Conservation (phyloP, 2,113 vertebrate genomes). For the Hippocampus comes region DNA sequence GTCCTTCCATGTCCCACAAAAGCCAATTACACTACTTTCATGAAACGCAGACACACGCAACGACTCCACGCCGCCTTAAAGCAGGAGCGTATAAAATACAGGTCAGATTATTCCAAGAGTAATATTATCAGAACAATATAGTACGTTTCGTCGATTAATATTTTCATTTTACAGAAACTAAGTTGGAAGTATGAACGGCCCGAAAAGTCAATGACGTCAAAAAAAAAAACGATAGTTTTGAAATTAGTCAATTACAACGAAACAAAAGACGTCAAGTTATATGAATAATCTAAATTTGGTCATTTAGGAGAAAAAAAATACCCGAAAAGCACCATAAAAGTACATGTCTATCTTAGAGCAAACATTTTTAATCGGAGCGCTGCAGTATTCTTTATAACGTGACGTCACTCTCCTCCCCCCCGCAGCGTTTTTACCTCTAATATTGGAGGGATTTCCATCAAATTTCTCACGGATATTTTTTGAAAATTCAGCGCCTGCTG, state of each 20-base stretch:
- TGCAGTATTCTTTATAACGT: not conserved
- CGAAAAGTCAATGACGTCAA: too few relatives aligned
- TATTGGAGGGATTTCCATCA: too few relatives aligned
- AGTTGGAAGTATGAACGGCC: too few relatives aligned
- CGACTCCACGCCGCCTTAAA: constrained; percentile 74
- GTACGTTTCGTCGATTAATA: too few relatives aligned
- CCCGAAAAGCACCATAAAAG: not conserved
- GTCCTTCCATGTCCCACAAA: too few relatives aligned
- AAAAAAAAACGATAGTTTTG: too few relatives aligned
- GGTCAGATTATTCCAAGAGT: constrained; percentile 67
- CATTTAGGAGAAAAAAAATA: not conserved
- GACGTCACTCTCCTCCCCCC: constrained; percentile 17
- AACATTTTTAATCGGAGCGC: not conserved
- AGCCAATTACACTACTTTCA: not conserved
- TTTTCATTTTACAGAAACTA: too few relatives aligned
- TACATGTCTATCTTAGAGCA: not conserved
- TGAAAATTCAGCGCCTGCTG: too few relatives aligned
- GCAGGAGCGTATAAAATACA: constrained; percentile 75
- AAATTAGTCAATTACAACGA: too few relatives aligned
- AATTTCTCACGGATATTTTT: too few relatives aligned
- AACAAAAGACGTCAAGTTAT: too few relatives aligned
- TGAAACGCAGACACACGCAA: constrained; percentile 68
- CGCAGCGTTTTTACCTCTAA: constrained; percentile 86
- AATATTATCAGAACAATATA: too few relatives aligned
- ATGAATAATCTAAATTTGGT: not conserved